A percentile compares a stretch with the other conserved stretches of the same genome.
Evolutionary conservation across 2,888 invertebrate genomes (phyloP).

Genomic region (Apodemia hepburni): DNA sequence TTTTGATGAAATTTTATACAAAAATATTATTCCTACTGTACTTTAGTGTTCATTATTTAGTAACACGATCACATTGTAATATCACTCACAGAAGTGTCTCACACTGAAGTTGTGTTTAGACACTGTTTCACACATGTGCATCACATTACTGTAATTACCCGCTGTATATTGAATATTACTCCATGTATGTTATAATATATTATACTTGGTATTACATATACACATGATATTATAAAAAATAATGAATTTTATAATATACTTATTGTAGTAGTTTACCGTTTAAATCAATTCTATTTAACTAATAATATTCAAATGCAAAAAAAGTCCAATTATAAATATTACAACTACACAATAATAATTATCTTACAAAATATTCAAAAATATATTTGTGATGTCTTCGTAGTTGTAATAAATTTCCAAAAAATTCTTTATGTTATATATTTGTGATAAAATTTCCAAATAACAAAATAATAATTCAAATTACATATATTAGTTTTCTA

Average conservation of each 20-base stretch:
- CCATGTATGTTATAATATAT: constrained; percentile 14
- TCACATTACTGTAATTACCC: constrained; percentile 51
- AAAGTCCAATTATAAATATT: neutral
- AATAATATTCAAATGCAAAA: neutral
- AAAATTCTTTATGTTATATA: neutral
- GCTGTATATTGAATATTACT: constrained; percentile 45
- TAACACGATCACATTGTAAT: constrained; percentile 77
- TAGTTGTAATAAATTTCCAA: neutral
- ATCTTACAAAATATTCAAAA: too few species aligned
- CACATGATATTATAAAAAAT: neutral
- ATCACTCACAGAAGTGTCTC: constrained; percentile 72
- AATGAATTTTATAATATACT: too few species aligned
- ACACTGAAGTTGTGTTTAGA: constrained; percentile 62
- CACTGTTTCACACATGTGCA: constrained; percentile 55
- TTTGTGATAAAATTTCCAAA: too few species aligned
- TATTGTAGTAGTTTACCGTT: too few species aligned
- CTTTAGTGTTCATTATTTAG: constrained; percentile 62
- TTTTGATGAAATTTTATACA: constrained; percentile 47
- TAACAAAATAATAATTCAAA: neutral
- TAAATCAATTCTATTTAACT: neutral
- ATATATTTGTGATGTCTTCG: neutral
- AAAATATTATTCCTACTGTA: constrained; percentile 52
- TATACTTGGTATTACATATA: neutral
- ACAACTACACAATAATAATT: neutral
- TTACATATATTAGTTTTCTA: neutral